Percentiles rank a stretch among this genome's conserved stretches.
Conservation (phyloP, 2,797 vertebrate species). For the Lutjanus campechanus region DNA sequence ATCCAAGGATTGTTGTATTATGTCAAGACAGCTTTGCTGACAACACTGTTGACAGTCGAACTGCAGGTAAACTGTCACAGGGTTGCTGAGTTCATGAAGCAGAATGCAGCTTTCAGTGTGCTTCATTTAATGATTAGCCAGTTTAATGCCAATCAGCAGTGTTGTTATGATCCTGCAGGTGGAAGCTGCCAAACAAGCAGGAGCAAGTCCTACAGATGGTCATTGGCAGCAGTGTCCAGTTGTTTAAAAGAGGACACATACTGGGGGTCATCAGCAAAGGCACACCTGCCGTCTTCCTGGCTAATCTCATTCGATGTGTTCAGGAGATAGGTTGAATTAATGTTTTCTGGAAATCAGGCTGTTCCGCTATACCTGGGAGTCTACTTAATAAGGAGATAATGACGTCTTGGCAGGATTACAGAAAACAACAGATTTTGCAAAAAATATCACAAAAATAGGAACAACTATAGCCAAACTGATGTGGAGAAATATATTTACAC, state of each 20-base stretch:
- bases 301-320: constrained; percentile 74
- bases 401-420: constrained; percentile 33
- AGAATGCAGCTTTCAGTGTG: background rate
- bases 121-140: constrained; percentile 14
- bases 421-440: constrained; percentile 10
- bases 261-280: constrained; percentile 67
- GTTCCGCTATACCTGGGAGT: constrained; percentile 39
- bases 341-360: constrained; percentile 64
- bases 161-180: constrained; percentile 21
- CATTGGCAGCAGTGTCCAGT: constrained; percentile 35
- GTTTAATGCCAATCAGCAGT: constrained; percentile 10
- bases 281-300: constrained; percentile 58
- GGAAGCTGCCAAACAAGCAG: constrained; percentile 28
- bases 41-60: background rate
- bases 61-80: constrained; percentile 8
- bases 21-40: too few species aligned
- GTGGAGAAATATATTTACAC: background rate
- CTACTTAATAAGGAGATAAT: constrained; percentile 58
- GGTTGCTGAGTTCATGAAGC: background rate
- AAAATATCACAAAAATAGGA: background rate
- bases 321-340: constrained; percentile 68
- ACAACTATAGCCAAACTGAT: background rate
- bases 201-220: constrained; percentile 28
- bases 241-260: constrained; percentile 50
- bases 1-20: background rate